Conservation (phyloP, 1,140 invertebrate genomes). For the Drosophila athabasca region DNA sequence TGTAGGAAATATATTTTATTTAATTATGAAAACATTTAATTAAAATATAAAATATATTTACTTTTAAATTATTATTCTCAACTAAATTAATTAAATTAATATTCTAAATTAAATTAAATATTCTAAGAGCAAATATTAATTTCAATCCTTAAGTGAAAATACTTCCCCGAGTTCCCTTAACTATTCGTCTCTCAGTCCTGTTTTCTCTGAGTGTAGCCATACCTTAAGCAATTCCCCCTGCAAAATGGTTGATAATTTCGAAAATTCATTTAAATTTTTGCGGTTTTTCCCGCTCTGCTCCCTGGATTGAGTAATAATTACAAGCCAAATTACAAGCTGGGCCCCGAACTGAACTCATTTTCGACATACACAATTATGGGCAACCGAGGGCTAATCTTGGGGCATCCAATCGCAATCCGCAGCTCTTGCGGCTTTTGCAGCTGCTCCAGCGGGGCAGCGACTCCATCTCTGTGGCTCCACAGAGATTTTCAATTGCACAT, state of each 20-base stretch:
- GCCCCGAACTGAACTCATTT: constrained; percentile 27
- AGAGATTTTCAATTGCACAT: constrained; percentile 54
- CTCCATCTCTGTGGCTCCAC: background rate
- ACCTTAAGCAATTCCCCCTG: too few relatives aligned
- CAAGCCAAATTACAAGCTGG: constrained; percentile 6
- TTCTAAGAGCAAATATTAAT: too few relatives aligned
- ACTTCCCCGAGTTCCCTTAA: too few relatives aligned
- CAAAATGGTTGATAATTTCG: background rate
- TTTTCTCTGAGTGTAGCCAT: too few relatives aligned
- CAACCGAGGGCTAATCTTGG: constrained; percentile 33
- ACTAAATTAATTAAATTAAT: too few relatives aligned
- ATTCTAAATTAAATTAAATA: too few relatives aligned
- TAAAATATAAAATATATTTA: too few relatives aligned
- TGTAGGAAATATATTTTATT: too few relatives aligned
- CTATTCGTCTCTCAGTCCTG: too few relatives aligned
- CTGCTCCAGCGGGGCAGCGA: constrained; percentile 25
- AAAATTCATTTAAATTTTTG: constrained; percentile 28
- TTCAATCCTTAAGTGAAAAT: too few relatives aligned
- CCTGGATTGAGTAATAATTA: constrained; percentile 30
- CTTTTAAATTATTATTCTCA: too few relatives aligned
- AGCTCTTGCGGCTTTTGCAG: constrained; percentile 27
- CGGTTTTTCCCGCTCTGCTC: background rate
- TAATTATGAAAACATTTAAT: too few relatives aligned
- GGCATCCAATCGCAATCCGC: constrained; percentile 15
- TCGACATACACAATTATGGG: constrained; percentile 29